phyloP scores from a whole-genome alignment of 2,888 invertebrate species.

The Fabriciana adippe region DNA sequence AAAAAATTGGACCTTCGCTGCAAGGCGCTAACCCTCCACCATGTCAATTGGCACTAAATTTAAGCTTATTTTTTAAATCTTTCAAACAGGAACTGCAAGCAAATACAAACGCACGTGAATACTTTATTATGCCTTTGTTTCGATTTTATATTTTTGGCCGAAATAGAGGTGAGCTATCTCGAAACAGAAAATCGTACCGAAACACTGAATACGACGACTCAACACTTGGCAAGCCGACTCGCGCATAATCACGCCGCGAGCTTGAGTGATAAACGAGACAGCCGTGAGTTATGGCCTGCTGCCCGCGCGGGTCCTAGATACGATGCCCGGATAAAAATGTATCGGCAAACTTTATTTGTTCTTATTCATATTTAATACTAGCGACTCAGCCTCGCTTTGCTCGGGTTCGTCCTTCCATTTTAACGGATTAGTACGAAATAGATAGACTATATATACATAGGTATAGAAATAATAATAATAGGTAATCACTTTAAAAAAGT shows the following conservation, averaged over 20 bases:
- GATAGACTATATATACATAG: too few species aligned
- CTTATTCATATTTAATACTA: neutral
- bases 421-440: too few species aligned
- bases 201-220: constrained; percentile 30
- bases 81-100: neutral
- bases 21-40: too few species aligned
- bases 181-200: constrained; percentile 21
- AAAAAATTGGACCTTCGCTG: too few species aligned
- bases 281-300: constrained; percentile 25
- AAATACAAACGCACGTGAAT: neutral
- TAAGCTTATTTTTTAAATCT: neutral
- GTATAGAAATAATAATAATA: too few species aligned
- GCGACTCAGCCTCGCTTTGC: too few species aligned
- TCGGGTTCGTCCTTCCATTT: too few species aligned
- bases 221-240: constrained; percentile 36
- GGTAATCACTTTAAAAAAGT: too few species aligned
- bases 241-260: constrained; percentile 31
- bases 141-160: constrained; percentile 14
- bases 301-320: constrained; percentile 15
- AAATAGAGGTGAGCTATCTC: constrained; percentile 21
- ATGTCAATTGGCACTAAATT: neutral
- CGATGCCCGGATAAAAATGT: constrained; percentile 11
- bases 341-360: constrained; percentile 11
- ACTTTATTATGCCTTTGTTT: constrained; percentile 9
- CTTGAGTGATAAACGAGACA: constrained; percentile 36